These are phyloP conservation scores for Neolamprologus toae DNA, from an alignment of 2,113 vertebrate genomes.

Conservation along the genomic window DNA sequence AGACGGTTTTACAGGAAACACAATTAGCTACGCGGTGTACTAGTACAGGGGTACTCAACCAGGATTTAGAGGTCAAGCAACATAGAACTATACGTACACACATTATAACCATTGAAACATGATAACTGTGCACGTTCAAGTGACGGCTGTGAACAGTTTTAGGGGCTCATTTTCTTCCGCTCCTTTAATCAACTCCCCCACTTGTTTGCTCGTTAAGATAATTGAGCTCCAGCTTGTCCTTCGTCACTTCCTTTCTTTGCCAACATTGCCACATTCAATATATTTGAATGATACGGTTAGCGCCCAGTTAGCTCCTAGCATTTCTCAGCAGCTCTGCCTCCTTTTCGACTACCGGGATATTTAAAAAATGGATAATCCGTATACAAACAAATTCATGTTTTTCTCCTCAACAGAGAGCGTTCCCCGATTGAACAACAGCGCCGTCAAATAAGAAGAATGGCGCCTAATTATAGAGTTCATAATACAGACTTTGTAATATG, in stretches of 20 bases:
- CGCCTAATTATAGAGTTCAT: rapidly evolving
- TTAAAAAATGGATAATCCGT: too few species aligned
- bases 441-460: too few species aligned
- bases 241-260: too few species aligned
- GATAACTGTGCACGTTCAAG: not conserved
- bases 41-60: not conserved
- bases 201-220: not conserved
- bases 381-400: rapidly evolving
- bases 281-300: too few species aligned
- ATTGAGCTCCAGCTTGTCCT: not conserved
- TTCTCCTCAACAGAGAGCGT: too few species aligned
- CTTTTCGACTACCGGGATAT: too few species aligned
- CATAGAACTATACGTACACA: not conserved
- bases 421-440: too few species aligned
- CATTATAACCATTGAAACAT: not conserved
- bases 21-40: not conserved
- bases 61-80: not conserved
- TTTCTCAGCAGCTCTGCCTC: too few species aligned
- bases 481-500: too few species aligned
- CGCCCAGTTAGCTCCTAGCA: too few species aligned
- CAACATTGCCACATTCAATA: too few species aligned
- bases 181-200: not conserved
- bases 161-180: not conserved
- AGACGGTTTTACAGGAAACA: not conserved
- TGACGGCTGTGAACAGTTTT: not conserved